Evolutionary conservation across 1,140 invertebrate species (phyloP), one percentile per base, ranked within the genome.

Genomic region (Dreissena polymorpha): DNA sequence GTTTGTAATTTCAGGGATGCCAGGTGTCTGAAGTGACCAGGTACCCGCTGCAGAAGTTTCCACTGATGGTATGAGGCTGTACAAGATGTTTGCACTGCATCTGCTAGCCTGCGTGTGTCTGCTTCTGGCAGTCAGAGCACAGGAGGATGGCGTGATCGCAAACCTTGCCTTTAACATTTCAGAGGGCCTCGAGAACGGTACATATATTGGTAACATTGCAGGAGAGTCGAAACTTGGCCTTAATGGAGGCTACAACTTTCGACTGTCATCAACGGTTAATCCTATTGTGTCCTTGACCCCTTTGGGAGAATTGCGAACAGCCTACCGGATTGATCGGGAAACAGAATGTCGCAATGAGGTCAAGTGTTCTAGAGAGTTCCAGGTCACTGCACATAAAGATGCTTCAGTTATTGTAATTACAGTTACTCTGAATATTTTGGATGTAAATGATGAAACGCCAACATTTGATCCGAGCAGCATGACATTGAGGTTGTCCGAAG

Each of bases 361-460:
- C 53, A 70, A 27, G 18, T 83, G 81, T 71, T 53, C 63, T 8
- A 63, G 50, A 21, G 10, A 49, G 29, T 77, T 57, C 53, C 53
- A 75, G 10, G 81, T 83, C 50, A 29, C 65, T 60, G 65, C 68
- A 2, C 55, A 70, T 53, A 83, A 76, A 63, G 81, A 57, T 57
- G 25, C 81, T 50, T 29, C 18, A 50, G 53, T 83, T n/a, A 53
- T 68, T 25, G 8, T 39, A 3, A 83, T 83, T 12, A 55, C 14
- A 55, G 68, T 83, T 21, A 69, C 51, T n/a, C 51, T 83, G 21
- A 69, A 57, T 55, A 76, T 83, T 23, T n/a, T 63, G 12, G 81
- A 83, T 60, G 70, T 76, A 8, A 83, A 83, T 77, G 81, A 83
- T 60, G 71, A 83, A 29, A 83, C 81, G 12, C 81, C 81, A 16